These are phyloP conservation scores for Stercorarius parasiticus DNA, from an alignment of 2,113 vertebrate species.

Conservation along the genomic window DNA sequence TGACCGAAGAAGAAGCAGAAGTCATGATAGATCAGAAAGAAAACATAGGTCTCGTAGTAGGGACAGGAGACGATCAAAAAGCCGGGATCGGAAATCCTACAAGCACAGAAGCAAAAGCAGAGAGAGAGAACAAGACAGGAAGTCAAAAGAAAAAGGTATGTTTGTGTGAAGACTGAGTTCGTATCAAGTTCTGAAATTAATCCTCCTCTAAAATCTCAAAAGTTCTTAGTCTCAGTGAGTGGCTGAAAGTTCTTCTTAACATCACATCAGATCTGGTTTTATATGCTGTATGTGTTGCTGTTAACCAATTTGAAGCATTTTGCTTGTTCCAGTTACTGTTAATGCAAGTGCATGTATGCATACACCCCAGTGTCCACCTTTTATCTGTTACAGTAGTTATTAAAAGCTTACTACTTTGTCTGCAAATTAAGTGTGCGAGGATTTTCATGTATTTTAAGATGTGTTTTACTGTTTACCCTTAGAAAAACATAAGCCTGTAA, in stretches of 20 bases:
- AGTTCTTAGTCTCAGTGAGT: neutral
- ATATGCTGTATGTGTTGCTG: neutral
- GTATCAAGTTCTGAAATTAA: neutral
- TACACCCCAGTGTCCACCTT: neutral
- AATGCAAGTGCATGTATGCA: accelerated
- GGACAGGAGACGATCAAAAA: slow-evolving; percentile 90
- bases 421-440: neutral
- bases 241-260: neutral
- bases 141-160: slow-evolving; percentile 96
- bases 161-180: slow-evolving; percentile 21
- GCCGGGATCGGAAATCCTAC: slow-evolving; percentile 91
- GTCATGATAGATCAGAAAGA: slow-evolving; percentile 84
- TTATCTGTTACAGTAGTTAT: neutral
- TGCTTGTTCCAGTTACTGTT: neutral
- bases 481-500: neutral
- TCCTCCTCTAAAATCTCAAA: neutral
- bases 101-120: slow-evolving; percentile 90
- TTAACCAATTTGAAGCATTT: neutral
- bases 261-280: neutral
- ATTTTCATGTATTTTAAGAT: neutral
- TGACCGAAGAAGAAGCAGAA: slow-evolving; percentile 88
- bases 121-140: slow-evolving; percentile 86
- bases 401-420: neutral
- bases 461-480: neutral
- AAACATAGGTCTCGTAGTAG: slow-evolving; percentile 93